Evolutionary conservation across 1,140 invertebrate species (phyloP).

Genomic region (Dendroctonus valens): DNA sequence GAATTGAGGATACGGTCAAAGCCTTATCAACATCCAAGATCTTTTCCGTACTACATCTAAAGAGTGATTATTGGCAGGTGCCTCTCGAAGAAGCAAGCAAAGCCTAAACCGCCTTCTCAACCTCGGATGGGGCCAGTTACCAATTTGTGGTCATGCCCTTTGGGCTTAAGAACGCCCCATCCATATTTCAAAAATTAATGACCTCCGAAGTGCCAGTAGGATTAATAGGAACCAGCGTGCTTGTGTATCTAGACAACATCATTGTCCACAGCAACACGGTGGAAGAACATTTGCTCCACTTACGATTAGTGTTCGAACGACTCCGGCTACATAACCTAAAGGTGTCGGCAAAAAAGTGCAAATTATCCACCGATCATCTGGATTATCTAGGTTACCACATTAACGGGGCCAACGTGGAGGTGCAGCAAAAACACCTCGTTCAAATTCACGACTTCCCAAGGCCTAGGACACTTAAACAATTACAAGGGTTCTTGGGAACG

Average conservation of each 20-base stretch:
- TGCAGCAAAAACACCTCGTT: conserved; percentile 4
- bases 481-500: conserved; percentile 37
- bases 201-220: conserved; percentile 24
- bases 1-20: conserved; percentile 18
- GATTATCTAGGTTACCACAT: conserved; percentile 23
- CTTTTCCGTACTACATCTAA: conserved; percentile 38
- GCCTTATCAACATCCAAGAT: conserved; percentile 24
- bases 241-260: conserved; percentile 33
- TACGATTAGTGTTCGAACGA: conserved; percentile 1
- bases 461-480: conserved; percentile 9
- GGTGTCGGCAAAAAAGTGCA: conserved; percentile 15
- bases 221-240: conserved; percentile 15
- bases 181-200: conserved; percentile 37
- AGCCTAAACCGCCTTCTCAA: conserved; percentile 40
- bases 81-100: conserved; percentile 20
- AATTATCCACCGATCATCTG: background rate
- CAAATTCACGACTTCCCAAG: background rate
- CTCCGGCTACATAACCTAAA: background rate
- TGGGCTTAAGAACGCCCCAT: conserved; percentile 36
- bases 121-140: conserved; percentile 27
- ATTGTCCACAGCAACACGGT: conserved; percentile 1
- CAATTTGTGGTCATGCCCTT: conserved; percentile 41
- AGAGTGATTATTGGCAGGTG: conserved; percentile 42
- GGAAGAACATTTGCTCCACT: conserved; percentile 6
- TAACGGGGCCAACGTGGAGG: background rate